Evolutionary conservation across 2,888 invertebrate genomes (phyloP), one percentile per base, ranked within the genome.

Genomic region (Chrysolina americana): DNA sequence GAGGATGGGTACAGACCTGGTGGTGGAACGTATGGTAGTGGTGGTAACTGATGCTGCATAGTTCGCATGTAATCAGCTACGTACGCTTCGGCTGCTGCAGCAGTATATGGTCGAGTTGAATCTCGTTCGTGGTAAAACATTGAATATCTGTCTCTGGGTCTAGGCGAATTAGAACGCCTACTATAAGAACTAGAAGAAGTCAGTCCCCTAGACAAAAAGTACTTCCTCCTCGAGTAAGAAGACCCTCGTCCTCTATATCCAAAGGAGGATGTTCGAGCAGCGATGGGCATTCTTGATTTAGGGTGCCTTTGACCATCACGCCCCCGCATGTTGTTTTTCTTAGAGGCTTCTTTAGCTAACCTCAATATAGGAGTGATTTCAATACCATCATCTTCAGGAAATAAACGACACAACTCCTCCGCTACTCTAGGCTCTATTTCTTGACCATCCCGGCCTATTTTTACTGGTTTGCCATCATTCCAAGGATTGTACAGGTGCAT

Each of bases 391-490:
- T 99, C 99, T 88, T 96, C 94, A 2, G 97, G 95, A 88, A 99
- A 99, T 64, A 98, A 89, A 75, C 98, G 92, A 86, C 97, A 99
- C 74, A 99, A 89, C 87, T 98, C 97, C 87, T 97, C 96, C 19
- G 97, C 99, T 70, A 97, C 96, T 87, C 95, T 93, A 2, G 98
- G 98, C 87, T 98, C 98, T 81, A 99, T 97, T 91, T 98, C 98
- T 91, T 98, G 95, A 0, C 99, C 99, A 90, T 99, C 99, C 78
- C 99, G 92, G n/a, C 98, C 99, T 84, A 99, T 98, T 91, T 99
- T 99, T 0, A 99, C 98, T 73, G 98, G 98, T 89, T 98, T 98
- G 63, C 97, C 96, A 87, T 98, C 98, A 90, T 99, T 99, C 98
- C 98, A 99, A 6, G 97, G 95, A 89, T 99, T 99, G 86, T 96